Conservation (phyloP, 2,888 invertebrate species). For the Acleris laterana region DNA sequence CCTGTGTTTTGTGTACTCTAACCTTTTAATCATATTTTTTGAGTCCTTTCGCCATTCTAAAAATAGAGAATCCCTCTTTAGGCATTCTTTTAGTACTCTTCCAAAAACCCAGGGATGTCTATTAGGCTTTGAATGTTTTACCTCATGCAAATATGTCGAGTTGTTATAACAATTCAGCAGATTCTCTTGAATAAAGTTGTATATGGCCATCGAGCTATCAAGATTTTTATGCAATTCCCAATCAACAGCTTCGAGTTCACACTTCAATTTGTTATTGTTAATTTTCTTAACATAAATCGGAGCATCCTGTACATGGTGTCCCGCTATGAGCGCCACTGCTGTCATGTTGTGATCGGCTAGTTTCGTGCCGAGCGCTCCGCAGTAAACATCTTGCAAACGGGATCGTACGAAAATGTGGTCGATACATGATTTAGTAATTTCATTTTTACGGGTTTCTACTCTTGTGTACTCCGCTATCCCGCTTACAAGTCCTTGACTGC, state of each 20-base stretch:
- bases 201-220: background rate
- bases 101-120: background rate
- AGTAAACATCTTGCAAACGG: no score
- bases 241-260: background rate
- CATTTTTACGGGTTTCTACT: no score
- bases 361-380: no score
- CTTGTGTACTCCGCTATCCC: no score
- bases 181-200: background rate
- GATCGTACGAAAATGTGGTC: no score
- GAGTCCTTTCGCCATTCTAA: slow-evolving; percentile 5
- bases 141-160: background rate
- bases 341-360: no score
- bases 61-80: no score
- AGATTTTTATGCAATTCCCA: background rate
- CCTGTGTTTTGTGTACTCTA: background rate
- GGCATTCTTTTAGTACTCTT: background rate
- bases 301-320: background rate
- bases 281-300: background rate
- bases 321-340: background rate
- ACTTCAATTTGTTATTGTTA: background rate
- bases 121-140: background rate
- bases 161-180: background rate
- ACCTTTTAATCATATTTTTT: background rate
- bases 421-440: no score
- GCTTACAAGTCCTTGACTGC: no score